Conservation (phyloP, 2,888 invertebrate genomes). For the Aspidapion aeneum region DNA sequence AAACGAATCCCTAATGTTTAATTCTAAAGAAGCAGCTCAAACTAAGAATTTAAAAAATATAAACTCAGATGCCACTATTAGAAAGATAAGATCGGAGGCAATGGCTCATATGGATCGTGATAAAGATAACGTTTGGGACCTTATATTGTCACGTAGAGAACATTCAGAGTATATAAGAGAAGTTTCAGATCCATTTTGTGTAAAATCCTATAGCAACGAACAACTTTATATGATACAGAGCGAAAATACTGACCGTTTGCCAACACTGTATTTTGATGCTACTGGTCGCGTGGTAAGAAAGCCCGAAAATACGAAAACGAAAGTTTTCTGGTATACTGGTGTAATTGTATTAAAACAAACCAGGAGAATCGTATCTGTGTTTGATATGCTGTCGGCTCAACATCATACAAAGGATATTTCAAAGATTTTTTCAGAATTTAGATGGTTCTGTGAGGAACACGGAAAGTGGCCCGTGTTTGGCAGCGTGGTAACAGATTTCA, state of each 20-base stretch:
- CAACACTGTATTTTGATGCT: conserved; percentile 26
- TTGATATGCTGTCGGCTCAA: conserved; percentile 16
- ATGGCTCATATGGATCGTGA: conserved; percentile 12
- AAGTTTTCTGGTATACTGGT: conserved; percentile 22
- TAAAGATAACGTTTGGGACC: conserved; percentile 17
- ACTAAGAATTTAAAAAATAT: conserved; percentile 19
- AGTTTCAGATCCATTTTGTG: conserved; percentile 22
- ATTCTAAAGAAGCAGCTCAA: not conserved
- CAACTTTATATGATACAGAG: conserved; percentile 20
- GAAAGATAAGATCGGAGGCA: conserved; percentile 24
- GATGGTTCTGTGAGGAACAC: conserved; percentile 14
- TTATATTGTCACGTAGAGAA: conserved; percentile 20
- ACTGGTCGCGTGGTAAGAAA: conserved; percentile 23
- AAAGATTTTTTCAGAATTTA: conserved; percentile 13
- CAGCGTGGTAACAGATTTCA: conserved; percentile 19
- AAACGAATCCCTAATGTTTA: not conserved
- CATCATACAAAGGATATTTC: conserved; percentile 24
- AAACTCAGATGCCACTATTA: conserved; percentile 20
- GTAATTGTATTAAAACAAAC: conserved; percentile 12
- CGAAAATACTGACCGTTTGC: conserved; percentile 8
- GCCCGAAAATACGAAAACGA: conserved; percentile 14
- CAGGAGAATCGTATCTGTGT: conserved; percentile 19
- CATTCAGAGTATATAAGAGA: conserved; percentile 26
- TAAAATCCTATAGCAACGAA: conserved; percentile 24
- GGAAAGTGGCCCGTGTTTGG: conserved; percentile 11